Percentiles rank a stretch among this genome's conserved stretches.
phyloP scores from a whole-genome alignment of 2,888 invertebrate species.

The Mantis religiosa region DNA sequence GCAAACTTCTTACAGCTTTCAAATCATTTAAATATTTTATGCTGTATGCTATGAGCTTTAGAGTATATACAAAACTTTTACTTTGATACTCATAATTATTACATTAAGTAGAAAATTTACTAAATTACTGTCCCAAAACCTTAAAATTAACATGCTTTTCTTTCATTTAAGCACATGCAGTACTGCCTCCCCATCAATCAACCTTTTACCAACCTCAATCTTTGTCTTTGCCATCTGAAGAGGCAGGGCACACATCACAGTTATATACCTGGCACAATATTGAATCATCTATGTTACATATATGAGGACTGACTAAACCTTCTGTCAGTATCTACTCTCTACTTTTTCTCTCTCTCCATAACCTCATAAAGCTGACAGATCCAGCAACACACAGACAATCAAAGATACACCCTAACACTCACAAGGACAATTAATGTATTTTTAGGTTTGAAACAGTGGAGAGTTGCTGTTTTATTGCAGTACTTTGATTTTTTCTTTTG shows the following conservation, averaged over 20 bases:
- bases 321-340: too few species aligned
- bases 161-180: not conserved
- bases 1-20: not conserved
- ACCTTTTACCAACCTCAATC: constrained; percentile 1
- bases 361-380: not conserved
- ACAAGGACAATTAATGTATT: too few species aligned
- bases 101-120: not conserved
- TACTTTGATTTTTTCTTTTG: too few species aligned
- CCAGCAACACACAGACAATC: too few species aligned
- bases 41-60: too few species aligned
- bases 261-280: not conserved
- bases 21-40: too few species aligned
- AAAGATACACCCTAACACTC: too few species aligned
- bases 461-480: too few species aligned
- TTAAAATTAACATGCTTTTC: not conserved
- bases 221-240: not conserved
- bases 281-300: not conserved
- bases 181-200: not conserved
- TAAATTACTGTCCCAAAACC: not conserved
- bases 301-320: too few species aligned
- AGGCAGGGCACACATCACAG: not conserved
- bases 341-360: not conserved
- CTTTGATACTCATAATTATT: too few species aligned
- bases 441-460: too few species aligned
- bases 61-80: too few species aligned